Conservation (phyloP, 2,113 vertebrate genomes). For the Agelaius phoeniceus region DNA sequence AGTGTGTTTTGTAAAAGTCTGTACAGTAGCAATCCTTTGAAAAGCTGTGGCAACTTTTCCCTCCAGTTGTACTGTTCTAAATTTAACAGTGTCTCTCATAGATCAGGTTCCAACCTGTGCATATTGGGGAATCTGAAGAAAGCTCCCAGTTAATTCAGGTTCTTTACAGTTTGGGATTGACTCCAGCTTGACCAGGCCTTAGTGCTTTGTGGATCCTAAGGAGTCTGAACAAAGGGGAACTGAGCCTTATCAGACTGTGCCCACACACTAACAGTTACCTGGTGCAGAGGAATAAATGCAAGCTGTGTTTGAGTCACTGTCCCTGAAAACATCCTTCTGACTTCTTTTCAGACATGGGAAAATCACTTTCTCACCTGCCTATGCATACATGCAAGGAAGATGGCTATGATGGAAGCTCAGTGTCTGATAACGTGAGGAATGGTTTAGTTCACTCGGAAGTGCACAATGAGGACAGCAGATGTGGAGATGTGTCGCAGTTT, state of each 20-base stretch:
- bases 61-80: background rate
- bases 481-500: constrained; percentile 93
- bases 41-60: background rate
- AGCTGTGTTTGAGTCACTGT: background rate
- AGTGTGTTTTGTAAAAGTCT: background rate
- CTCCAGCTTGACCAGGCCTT: background rate
- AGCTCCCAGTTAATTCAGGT: background rate
- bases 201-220: background rate
- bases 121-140: background rate
- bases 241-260: background rate
- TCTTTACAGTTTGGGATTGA: background rate
- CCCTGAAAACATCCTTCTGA: background rate
- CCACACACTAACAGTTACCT: background rate
- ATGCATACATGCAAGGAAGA: constrained; percentile 81
- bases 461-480: constrained; percentile 82
- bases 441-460: constrained; percentile 72
- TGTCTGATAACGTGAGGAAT: constrained; percentile 74
- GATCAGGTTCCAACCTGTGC: fast-evolving
- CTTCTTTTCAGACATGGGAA: constrained; percentile 83
- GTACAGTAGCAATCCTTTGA: background rate
- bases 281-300: background rate
- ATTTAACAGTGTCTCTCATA: background rate
- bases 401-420: constrained; percentile 73
- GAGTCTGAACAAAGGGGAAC: background rate
- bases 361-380: constrained; percentile 85